These are phyloP conservation scores for Pseudomyrmex gracilis DNA, from an alignment of 1,140 invertebrate genomes.

Conservation along the genomic window DNA sequence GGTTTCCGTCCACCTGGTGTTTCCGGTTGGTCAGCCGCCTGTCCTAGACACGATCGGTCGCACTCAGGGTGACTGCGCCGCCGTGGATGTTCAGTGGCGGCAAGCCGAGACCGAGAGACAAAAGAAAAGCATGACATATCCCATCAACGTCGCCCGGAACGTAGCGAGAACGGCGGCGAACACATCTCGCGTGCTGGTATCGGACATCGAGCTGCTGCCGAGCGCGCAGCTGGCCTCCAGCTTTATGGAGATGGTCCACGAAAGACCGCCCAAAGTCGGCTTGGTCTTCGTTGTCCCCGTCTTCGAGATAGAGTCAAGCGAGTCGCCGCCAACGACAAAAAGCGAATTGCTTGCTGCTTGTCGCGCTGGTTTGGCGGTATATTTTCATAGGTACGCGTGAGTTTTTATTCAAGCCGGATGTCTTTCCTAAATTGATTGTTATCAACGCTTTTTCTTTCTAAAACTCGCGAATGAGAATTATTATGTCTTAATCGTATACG, in stretches of 20 bases:
- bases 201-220: conserved; percentile 91
- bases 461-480: not conserved
- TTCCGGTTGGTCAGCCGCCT: conserved; percentile 84
- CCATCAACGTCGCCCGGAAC: conserved; percentile 92
- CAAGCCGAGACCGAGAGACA: conserved; percentile 85
- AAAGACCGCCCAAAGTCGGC: conserved; percentile 81
- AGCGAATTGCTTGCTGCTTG: conserved; percentile 81
- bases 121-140: conserved; percentile 87
- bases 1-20: conserved; percentile 90
- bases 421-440: not conserved
- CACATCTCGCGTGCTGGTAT: conserved; percentile 90
- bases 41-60: conserved; percentile 58
- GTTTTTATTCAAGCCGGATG: not conserved
- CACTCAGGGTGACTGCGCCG: conserved; percentile 74
- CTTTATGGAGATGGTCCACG: conserved; percentile 87
- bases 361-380: conserved; percentile 82
- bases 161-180: conserved; percentile 87
- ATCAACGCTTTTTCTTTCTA: not conserved
- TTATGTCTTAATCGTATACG: too few species aligned
- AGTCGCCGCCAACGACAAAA: conserved; percentile 88
- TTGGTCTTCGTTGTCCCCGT: conserved; percentile 90
- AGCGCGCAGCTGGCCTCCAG: conserved; percentile 88
- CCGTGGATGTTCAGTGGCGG: conserved; percentile 77
- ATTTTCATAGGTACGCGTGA: conserved; percentile 87
- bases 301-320: conserved; percentile 90